Evolutionary conservation across 2,797 vertebrate species (phyloP), one percentile per base, ranked within the genome.

Genomic region (Acrossocheilus wenchowensis): DNA sequence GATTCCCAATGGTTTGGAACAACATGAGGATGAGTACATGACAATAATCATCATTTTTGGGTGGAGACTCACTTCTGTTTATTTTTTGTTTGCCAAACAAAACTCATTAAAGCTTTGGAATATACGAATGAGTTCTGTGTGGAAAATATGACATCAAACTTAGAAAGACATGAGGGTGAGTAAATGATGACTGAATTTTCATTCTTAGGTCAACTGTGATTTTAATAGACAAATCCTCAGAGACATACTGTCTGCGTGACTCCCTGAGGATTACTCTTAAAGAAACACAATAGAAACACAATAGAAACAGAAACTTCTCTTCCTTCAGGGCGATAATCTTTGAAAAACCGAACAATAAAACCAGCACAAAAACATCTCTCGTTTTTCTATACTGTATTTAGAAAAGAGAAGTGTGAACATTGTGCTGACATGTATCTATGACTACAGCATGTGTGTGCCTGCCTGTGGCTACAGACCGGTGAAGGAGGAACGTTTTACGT

Each of bases 381-480:
- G 2, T 57, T 45, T 60, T 36, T 69, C 68, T 62, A 57, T 39
- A 36, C 10, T 14, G n/a, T 39, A 48, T 5, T 52, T 4, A 69
- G 43, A 71, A 79, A 48, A 34, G 66, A 69, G 10, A 71, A n/a
- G 80, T 79, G 69, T 72, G 39, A 34, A 26, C 60, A 81, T 81
- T 81, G 43, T 75, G 43, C 43, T 26, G 69, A 52, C 54, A 62
- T 12, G 39, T 3, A 43, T 48, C 83, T 62, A 43, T 60, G 64
- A 79, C 36, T 26, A 21, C 48, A 43, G 57, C 78, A 39, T 48
- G 77, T 30, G 75, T 60, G 30, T 72, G 43, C 48, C 68, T 72
- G 75, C 77, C 81, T 81, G 34, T 6, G 36, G 82, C 54, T 41
- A 81, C 66, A 86, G 79, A 68, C 17, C 6, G 11, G 6, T 21